Conservation (phyloP, 2,113 vertebrate genomes). For the Anolis sagrei region DNA sequence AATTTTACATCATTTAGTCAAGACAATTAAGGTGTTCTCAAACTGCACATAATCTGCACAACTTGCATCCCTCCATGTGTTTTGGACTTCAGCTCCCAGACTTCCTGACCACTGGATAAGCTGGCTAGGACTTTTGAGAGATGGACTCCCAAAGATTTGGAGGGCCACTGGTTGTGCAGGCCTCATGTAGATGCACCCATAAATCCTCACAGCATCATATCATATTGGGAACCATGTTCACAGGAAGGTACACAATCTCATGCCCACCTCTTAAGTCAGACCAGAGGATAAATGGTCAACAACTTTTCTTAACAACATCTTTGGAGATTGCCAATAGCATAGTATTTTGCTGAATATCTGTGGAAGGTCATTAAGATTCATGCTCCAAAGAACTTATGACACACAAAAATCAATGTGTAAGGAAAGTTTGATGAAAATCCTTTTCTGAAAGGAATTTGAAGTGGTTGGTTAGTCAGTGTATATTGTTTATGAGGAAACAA, state of each 20-base stretch:
- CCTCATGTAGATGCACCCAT: too few relatives aligned
- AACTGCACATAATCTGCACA: too few relatives aligned
- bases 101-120: too few relatives aligned
- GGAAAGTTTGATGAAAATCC: background rate
- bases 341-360: background rate
- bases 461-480: background rate
- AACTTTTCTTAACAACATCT: background rate
- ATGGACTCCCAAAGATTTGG: too few relatives aligned
- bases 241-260: background rate
- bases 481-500: background rate
- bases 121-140: too few relatives aligned
- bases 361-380: conserved; percentile 20
- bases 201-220: background rate
- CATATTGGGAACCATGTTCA: background rate
- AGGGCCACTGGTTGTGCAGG: too few relatives aligned
- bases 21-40: too few relatives aligned
- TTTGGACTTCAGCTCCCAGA: too few relatives aligned
- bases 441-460: background rate
- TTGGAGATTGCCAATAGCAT: background rate
- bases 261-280: background rate
- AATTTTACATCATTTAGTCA: too few relatives aligned
- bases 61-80: too few relatives aligned
- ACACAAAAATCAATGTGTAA: conserved; percentile 8
- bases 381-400: conserved; percentile 5
- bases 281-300: background rate